These are phyloP conservation scores for Drosophila saltans DNA, from an alignment of 1,140 invertebrate genomes.

Conservation along the genomic window DNA sequence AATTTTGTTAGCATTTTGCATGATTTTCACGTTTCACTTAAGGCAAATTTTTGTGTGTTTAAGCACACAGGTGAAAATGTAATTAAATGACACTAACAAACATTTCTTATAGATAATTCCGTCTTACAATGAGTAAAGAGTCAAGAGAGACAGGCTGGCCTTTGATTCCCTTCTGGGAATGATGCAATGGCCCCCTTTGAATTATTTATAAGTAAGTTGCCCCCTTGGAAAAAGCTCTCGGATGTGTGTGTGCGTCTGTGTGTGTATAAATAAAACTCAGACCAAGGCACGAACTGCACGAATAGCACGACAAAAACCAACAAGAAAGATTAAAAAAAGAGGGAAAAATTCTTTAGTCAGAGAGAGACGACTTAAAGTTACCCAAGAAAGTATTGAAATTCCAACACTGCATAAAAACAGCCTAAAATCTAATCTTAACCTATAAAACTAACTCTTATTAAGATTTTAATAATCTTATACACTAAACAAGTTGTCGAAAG, in stretches of 20 bases:
- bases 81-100: slow-evolving; percentile 22
- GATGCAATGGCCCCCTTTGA: slow-evolving; percentile 44
- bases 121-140: slow-evolving; percentile 40
- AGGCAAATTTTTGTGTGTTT: slow-evolving; percentile 41
- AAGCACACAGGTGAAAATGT: slow-evolving; percentile 51
- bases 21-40: slow-evolving; percentile 47
- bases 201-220: slow-evolving; percentile 70
- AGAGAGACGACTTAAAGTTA: background rate
- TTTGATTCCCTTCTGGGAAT: slow-evolving; percentile 24
- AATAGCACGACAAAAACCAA: slow-evolving; percentile 39
- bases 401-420: too few species aligned
- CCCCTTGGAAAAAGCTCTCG: slow-evolving; percentile 19
- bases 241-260: background rate
- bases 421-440: too few species aligned
- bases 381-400: background rate
- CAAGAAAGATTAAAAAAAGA: background rate
- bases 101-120: slow-evolving; percentile 24
- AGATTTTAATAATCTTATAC: too few species aligned
- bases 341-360: background rate
- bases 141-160: slow-evolving; percentile 8
- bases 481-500: too few species aligned
- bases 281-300: slow-evolving; percentile 50
- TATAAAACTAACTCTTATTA: too few species aligned
- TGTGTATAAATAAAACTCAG: slow-evolving; percentile 65
- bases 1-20: slow-evolving; percentile 35